Evolutionary conservation across 1,140 invertebrate genomes (phyloP).

Genomic region (Saccostrea cuccullata): DNA sequence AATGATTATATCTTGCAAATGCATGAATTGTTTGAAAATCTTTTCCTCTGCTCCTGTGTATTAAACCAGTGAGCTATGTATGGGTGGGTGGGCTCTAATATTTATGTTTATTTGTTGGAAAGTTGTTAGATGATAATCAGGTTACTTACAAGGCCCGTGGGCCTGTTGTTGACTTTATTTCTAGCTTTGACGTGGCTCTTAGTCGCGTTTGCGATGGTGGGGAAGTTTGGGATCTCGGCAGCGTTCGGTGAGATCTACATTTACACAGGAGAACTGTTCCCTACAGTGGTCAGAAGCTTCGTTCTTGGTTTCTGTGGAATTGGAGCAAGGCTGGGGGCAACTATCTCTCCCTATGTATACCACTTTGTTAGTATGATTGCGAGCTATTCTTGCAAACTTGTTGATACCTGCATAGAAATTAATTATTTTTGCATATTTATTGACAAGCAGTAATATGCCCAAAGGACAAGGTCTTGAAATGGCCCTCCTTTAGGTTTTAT

Average conservation of each 20-base stretch:
- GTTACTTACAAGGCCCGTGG: neutral
- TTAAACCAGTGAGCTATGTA: too few species aligned
- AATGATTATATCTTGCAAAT: too few species aligned
- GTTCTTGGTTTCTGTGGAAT: slow-evolving; percentile 30
- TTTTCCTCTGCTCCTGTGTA: too few species aligned
- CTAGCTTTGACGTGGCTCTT: slow-evolving; percentile 38
- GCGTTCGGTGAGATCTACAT: slow-evolving; percentile 34
- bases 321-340: slow-evolving; percentile 38
- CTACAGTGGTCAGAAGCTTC: slow-evolving; percentile 39
- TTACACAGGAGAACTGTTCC: slow-evolving; percentile 50
- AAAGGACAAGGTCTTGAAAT: too few species aligned
- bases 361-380: slow-evolving; percentile 37
- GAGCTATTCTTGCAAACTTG: too few species aligned
- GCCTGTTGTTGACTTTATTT: neutral
- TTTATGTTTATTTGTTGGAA: neutral
- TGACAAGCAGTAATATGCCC: too few species aligned
- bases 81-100: neutral
- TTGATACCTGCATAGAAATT: too few species aligned
- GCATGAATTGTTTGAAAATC: too few species aligned
- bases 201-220: slow-evolving; percentile 42
- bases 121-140: neutral
- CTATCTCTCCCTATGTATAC: slow-evolving; percentile 40
- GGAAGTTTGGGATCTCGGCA: slow-evolving; percentile 47
- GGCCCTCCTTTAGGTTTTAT: too few species aligned
- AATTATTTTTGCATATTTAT: too few species aligned